phyloP scores from a whole-genome alignment of 2,797 vertebrate genomes.

The Agapornis canus region DNA sequence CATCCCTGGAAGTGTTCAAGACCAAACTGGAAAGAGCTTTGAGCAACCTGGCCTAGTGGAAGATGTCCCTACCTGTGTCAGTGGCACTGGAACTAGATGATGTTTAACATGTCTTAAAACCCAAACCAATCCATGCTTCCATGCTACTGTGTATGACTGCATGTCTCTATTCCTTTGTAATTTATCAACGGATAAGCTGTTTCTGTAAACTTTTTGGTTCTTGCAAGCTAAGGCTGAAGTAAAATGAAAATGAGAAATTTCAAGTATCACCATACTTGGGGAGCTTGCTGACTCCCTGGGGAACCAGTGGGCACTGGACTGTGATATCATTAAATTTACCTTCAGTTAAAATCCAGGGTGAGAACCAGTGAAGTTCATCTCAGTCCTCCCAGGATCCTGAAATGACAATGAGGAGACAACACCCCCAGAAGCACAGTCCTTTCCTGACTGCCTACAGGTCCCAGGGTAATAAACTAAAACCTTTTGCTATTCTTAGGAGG shows the following conservation, averaged over 20 bases:
- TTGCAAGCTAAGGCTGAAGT: background rate
- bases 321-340: background rate
- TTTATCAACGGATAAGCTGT: background rate
- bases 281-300: background rate
- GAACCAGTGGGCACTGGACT: background rate
- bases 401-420: background rate
- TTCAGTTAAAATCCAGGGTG: background rate
- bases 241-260: background rate
- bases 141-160: background rate
- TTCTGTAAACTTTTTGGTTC: background rate
- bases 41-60: background rate
- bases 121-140: background rate
- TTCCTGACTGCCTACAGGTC: background rate
- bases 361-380: background rate
- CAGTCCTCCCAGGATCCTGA: background rate
- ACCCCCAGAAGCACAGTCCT: background rate
- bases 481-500: background rate
- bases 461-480: background rate
- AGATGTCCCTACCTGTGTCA: background rate
- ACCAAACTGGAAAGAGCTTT: background rate
- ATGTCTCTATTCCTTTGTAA: background rate
- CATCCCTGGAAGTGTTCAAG: background rate
- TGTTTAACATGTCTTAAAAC: background rate
- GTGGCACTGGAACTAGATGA: background rate
- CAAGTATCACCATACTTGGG: fast-evolving